These are phyloP conservation scores for Ataeniobius toweri DNA, from an alignment of 2,797 vertebrate species.

Conservation along the genomic window DNA sequence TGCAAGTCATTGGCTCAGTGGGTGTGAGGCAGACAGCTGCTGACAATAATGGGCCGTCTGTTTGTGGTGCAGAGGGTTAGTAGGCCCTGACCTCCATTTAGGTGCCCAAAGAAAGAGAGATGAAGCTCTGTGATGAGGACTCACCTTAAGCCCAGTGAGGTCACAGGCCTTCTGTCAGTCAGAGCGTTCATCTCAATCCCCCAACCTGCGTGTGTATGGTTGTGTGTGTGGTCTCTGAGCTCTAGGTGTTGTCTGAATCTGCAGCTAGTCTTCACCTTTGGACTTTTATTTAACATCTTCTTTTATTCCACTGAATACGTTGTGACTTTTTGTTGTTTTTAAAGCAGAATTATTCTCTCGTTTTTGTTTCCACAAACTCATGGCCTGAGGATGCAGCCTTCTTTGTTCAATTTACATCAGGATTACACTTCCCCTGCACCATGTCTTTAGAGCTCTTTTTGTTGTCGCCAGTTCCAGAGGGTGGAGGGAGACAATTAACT, in stretches of 20 bases:
- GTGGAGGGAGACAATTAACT: no score
- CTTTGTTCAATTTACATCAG: no score
- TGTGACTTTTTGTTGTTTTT: no score
- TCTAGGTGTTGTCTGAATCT: constrained; percentile 4
- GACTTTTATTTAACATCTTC: not conserved
- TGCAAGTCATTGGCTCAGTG: not conserved
- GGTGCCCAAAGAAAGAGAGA: constrained; percentile 66
- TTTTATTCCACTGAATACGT: not conserved
- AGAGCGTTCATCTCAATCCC: constrained; percentile 55
- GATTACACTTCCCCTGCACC: no score
- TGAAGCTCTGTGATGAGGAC: constrained; percentile 72
- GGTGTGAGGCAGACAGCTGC: constrained; percentile 40
- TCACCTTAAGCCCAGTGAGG: constrained; percentile 59
- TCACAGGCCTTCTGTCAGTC: constrained; percentile 66
- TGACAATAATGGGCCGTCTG: constrained; percentile 62
- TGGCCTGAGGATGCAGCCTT: not conserved
- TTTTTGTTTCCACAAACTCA: no score
- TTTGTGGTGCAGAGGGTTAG: constrained; percentile 43
- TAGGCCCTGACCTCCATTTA: constrained; percentile 77
- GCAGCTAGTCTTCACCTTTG: not conserved
- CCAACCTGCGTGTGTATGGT: constrained; percentile 11
- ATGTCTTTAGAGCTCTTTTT: no score
- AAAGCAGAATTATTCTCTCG: no score
- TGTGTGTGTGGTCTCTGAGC: constrained; percentile 5
- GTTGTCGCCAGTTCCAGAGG: no score